These are phyloP conservation scores for Synchiropus splendidus DNA, from an alignment of 2,113 vertebrate species.

Conservation along the genomic window DNA sequence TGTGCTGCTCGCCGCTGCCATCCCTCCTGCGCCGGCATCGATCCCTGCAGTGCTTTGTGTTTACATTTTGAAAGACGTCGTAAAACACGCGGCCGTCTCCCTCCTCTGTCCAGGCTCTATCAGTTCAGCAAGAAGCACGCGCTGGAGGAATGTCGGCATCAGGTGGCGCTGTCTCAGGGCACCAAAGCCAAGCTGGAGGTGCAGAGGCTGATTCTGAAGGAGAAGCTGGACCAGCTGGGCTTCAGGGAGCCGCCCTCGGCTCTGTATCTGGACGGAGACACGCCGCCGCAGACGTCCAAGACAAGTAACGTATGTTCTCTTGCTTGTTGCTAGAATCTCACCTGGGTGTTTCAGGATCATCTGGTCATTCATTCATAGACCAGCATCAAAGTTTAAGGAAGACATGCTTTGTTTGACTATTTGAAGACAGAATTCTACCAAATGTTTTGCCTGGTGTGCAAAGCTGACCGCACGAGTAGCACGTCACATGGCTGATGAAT, in stretches of 20 bases:
- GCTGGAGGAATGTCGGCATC: constrained; percentile 77
- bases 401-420: no score
- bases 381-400: no score
- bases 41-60: no score
- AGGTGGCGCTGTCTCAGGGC: constrained; percentile 73
- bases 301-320: constrained; percentile 64
- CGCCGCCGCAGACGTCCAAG: constrained; percentile 58
- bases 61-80: no score
- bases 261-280: constrained; percentile 69
- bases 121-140: constrained; percentile 79
- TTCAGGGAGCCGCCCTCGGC: constrained; percentile 59
- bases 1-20: no score
- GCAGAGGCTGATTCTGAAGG: constrained; percentile 73
- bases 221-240: constrained; percentile 72
- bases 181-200: constrained; percentile 74
- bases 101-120: constrained; percentile 67
- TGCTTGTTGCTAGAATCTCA: no score
- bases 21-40: not conserved
- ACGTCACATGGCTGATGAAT: no score
- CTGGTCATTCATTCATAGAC: no score
- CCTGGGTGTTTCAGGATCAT: no score
- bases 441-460: no score
- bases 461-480: no score
- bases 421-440: no score
- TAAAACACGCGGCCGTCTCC: not conserved